Base-by-base conservation (phyloP, 2,888 invertebrate species). In the Brenthis daphne region DNA sequence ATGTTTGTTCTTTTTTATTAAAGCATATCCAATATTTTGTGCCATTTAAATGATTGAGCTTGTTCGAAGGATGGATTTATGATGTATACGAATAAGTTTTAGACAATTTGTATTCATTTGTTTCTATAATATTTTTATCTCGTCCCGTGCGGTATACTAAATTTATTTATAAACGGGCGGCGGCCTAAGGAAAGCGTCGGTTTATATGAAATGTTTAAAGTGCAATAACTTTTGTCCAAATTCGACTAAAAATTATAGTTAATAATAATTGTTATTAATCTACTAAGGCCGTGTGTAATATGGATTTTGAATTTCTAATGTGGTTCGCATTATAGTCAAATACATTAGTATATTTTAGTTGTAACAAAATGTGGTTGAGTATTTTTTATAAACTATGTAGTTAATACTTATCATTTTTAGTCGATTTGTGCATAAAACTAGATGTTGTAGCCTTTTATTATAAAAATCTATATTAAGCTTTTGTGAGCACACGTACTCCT, bases 361-460 rank as follows among this genome's bases (percentile, higher is more conserved):
- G 48, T 58, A 58, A 58, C 24, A 48, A 37, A 57, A 58, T 58
- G 47, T 29, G 58, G n/a, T 58, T 24, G 58, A 58, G 48, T 58
- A 53, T 63, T 51, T 63, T 61, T 51, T 63, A 51, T 53, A 33
- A 20, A 16, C 11, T 13, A 51, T 37, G 14, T 29, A 37, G 29
- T 51, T 33, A 14, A 37, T 13, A 53, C 12, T 63, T 63, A 63
- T 63, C 16, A 82, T 63, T 63, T 63, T 63, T 63, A 63, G 61
- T 51, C 61, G 61, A 87, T 86, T 85, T 88, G 88, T 87, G 86
- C 37, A 11, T 43, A 8, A 11, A 11, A 89, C 77, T 75, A 76
- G 73, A 77, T 69, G 82, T 87, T 85, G 85, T 81, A 79, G 87
- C 88, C 86, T 89, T 88, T 80, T 78, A 85, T 85, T 81, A 47